These are phyloP conservation scores for Harpagoxenus sublaevis DNA, from an alignment of 2,888 invertebrate species.

Conservation along the genomic window DNA sequence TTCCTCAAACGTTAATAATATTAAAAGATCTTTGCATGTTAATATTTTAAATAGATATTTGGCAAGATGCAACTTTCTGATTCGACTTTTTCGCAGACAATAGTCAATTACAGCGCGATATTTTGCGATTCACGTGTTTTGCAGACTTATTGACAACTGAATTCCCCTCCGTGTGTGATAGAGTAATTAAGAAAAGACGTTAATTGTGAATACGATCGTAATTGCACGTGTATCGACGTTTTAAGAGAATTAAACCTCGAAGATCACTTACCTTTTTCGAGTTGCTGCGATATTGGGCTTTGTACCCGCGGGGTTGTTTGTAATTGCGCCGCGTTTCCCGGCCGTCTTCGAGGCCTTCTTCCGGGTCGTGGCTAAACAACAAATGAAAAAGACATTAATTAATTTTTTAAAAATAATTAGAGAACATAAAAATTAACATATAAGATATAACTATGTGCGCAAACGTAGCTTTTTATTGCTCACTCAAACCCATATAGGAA, in stretches of 20 bases:
- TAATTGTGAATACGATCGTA: not conserved
- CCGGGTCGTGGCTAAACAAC: constrained; percentile 83
- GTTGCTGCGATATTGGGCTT: constrained; percentile 82
- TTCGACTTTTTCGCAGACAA: not conserved
- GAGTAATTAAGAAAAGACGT: not conserved
- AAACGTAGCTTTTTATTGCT: not conserved
- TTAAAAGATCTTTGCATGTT: not conserved
- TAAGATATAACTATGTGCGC: not conserved
- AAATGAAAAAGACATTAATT: constrained; percentile 40
- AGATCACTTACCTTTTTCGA: constrained; percentile 82
- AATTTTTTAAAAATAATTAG: not conserved
- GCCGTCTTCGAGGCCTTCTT: constrained; percentile 84
- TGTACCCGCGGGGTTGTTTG: constrained; percentile 81
- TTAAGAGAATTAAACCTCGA: not conserved
- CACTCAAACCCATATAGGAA: not conserved
- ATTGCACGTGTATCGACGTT: not conserved
- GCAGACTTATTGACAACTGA: not conserved
- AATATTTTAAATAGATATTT: not conserved
- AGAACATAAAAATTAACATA: not conserved
- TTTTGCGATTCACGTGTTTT: not conserved
- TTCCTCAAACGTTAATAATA: not conserved
- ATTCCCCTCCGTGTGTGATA: not conserved
- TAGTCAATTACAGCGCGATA: not conserved
- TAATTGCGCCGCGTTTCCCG: constrained; percentile 81
- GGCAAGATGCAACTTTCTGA: not conserved